Evolutionary conservation across 2,113 vertebrate genomes (phyloP).

Genomic region (Aptenodytes patagonicus): DNA sequence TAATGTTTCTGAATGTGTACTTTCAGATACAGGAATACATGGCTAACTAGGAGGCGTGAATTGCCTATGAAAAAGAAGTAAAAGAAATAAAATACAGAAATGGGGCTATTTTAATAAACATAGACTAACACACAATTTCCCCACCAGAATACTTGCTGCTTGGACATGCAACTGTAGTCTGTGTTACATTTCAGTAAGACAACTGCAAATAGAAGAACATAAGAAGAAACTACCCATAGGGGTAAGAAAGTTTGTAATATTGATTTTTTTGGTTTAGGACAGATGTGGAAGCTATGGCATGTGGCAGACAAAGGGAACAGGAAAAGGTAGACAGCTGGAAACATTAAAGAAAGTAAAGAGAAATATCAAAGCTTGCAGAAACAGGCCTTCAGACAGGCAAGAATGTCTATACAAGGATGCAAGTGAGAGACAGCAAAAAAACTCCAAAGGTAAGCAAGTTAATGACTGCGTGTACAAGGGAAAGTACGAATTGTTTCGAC

Average conservation of each 20-base stretch:
- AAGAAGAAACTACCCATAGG: not conserved
- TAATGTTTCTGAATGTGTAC: not conserved
- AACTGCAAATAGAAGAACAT: not conserved
- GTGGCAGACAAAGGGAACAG: not conserved
- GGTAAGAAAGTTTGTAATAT: not conserved
- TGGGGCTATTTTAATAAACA: not conserved
- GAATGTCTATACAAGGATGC: rapidly evolving
- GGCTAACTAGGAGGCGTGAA: not conserved
- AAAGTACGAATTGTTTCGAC: not conserved
- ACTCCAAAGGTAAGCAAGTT: not conserved
- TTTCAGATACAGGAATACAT: not conserved
- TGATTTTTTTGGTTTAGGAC: not conserved
- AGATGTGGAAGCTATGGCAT: not conserved
- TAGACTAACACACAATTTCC: not conserved
- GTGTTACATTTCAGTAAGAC: not conserved
- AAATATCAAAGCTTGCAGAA: not conserved
- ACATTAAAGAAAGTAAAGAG: not conserved
- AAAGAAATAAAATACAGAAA: not conserved
- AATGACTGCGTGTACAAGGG: not conserved
- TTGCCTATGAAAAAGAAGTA: not conserved
- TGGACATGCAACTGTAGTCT: not conserved
- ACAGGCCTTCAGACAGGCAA: not conserved
- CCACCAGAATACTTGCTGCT: not conserved
- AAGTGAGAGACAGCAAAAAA: not conserved
- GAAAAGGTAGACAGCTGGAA: not conserved